These are phyloP conservation scores for Hydriomena furcata DNA, from an alignment of 2,888 invertebrate species.

Conservation along the genomic window DNA sequence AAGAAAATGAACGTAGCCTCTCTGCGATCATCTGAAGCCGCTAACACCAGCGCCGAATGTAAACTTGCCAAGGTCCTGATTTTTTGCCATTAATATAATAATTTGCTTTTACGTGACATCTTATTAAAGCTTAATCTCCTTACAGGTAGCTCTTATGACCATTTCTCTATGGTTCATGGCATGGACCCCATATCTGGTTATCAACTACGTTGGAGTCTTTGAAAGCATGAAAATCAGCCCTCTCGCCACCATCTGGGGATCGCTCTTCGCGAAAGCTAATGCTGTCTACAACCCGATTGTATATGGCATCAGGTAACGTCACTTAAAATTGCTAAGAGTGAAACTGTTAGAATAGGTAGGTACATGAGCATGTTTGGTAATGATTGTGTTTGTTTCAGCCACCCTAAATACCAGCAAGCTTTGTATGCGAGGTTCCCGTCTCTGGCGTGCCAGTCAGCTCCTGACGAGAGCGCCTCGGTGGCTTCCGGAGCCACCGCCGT, in stretches of 20 bases:
- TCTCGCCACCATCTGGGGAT: slow-evolving; percentile 93
- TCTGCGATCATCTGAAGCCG: slow-evolving; percentile 89
- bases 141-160: slow-evolving; percentile 92
- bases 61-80: slow-evolving; percentile 89
- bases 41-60: slow-evolving; percentile 92
- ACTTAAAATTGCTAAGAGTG: no score
- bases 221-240: slow-evolving; percentile 89
- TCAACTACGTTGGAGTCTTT: slow-evolving; percentile 92
- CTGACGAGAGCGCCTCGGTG: slow-evolving; percentile 85
- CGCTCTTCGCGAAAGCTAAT: slow-evolving; percentile 95
- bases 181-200: slow-evolving; percentile 95
- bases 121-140: not conserved
- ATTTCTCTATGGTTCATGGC: slow-evolving; percentile 96
- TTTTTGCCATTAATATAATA: not conserved
- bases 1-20: slow-evolving; percentile 97
- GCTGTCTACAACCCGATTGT: slow-evolving; percentile 96
- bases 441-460: slow-evolving; percentile 85
- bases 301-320: slow-evolving; percentile 91
- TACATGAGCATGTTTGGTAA: slow-evolving; percentile 3
- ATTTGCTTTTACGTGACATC: no score
- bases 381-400: slow-evolving; percentile 71
- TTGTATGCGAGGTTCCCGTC: slow-evolving; percentile 91
- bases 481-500: slow-evolving; percentile 87
- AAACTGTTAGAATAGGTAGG: not conserved
- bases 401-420: slow-evolving; percentile 91